A percentile compares a stretch with the other conserved stretches of the same genome.
Conservation (phyloP, 64 coral and sea anemone species). For the Pachyseris speciosa region DNA sequence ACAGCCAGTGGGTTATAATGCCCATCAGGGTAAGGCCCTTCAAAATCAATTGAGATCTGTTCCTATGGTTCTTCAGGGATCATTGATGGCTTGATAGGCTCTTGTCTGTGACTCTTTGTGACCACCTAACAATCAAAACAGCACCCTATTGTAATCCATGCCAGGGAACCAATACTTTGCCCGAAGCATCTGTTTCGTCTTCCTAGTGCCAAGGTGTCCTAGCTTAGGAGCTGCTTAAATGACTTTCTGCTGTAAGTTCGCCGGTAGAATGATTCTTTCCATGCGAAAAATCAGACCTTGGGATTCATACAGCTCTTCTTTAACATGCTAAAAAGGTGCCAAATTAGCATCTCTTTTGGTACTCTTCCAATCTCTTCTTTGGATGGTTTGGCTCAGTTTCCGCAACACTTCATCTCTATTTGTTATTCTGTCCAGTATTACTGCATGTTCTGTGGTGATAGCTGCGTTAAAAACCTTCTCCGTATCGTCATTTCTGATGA, state of each 20-base stretch:
- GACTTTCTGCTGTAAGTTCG: not conserved
- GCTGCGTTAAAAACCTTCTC: conserved; percentile 44
- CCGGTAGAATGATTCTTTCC: conserved; percentile 49
- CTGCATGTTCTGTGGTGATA: conserved; percentile 25
- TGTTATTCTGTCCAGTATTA: conserved; percentile 69
- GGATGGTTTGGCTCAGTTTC: conserved; percentile 44
- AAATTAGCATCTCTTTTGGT: conserved; percentile 46
- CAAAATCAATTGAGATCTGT: too few relatives aligned
- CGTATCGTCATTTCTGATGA: conserved; percentile 20
- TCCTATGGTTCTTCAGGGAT: too few relatives aligned
- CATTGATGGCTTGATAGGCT: too few relatives aligned
- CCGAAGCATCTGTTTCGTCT: too few relatives aligned
- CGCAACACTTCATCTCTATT: not conserved
- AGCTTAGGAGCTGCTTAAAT: not conserved
- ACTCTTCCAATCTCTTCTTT: conserved; percentile 40
- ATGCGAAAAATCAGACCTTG: conserved; percentile 24
- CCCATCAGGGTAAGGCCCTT: too few relatives aligned
- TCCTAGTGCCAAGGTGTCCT: too few relatives aligned
- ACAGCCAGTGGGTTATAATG: too few relatives aligned
- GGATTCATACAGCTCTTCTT: conserved; percentile 34
- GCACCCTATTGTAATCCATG: too few relatives aligned
- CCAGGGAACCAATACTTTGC: too few relatives aligned
- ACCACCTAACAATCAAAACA: too few relatives aligned
- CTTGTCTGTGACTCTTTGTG: too few relatives aligned
- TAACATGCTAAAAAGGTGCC: conserved; percentile 20